Evolutionary conservation across 2,797 vertebrate genomes (phyloP).

Genomic region (Xiphophorus birchmanni): DNA sequence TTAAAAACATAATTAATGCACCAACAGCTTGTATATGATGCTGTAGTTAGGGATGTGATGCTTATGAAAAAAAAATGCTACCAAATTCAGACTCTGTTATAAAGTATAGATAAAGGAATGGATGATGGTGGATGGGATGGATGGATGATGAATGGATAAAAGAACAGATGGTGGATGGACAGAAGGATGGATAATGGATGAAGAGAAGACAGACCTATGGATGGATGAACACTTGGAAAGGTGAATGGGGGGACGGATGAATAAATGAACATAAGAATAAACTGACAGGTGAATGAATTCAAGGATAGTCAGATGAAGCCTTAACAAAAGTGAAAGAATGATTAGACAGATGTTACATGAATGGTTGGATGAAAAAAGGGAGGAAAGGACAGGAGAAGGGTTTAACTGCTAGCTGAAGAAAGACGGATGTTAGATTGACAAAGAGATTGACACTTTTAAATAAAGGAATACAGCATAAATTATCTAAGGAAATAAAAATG

Average conservation of each 20-base stretch:
- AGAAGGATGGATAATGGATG: not conserved
- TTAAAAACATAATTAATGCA: not conserved
- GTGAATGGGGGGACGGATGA: not conserved
- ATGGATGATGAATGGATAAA: not conserved
- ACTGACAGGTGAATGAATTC: not conserved
- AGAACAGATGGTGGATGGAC: not conserved
- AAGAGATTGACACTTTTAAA: not conserved
- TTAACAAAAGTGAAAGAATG: not conserved
- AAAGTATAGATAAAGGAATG: not conserved
- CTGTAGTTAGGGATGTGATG: not conserved
- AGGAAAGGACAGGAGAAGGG: not conserved
- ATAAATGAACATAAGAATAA: not conserved
- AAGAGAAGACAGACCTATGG: not conserved
- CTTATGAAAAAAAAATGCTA: not conserved
- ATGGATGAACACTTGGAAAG: not conserved
- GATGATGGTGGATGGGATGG: not conserved
- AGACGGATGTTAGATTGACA: not conserved
- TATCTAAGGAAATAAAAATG: not conserved
- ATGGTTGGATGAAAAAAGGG: not conserved
- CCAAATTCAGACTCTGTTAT: not conserved
- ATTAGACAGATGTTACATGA: not conserved
- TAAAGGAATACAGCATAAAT: not conserved
- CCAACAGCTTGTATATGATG: not conserved
- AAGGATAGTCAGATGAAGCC: not conserved
- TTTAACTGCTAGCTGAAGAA: not conserved